Conservation (phyloP, 1,140 invertebrate species). For the Bombus impatiens region DNA sequence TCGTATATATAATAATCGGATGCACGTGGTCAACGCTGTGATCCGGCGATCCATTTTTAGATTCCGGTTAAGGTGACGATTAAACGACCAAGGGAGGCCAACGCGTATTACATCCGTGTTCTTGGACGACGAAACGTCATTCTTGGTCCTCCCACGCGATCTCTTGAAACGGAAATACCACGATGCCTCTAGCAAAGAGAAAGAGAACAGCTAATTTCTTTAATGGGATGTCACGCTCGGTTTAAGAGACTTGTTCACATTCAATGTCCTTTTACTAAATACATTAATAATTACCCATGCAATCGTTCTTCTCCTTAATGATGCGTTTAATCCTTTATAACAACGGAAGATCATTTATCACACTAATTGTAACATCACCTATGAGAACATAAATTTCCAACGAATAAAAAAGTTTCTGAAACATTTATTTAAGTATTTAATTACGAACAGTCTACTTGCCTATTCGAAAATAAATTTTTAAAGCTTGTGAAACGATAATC, state of each 20-base stretch:
- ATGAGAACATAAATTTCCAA: neutral
- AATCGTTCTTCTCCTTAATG: neutral
- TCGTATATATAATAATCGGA: neutral
- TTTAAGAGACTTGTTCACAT: neutral
- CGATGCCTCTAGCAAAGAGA: neutral
- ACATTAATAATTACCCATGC: neutral
- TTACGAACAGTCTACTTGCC: too few species aligned
- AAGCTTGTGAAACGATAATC: neutral
- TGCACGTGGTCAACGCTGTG: slow-evolving; percentile 15
- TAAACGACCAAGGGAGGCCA: slow-evolving; percentile 36
- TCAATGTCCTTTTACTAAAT: neutral
- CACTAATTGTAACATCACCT: neutral
- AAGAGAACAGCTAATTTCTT: neutral
- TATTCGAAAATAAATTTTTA: neutral
- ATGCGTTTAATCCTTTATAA: neutral
- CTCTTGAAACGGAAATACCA: neutral
- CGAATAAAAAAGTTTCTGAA: neutral
- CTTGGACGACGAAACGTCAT: neutral
- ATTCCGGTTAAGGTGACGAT: slow-evolving; percentile 35
- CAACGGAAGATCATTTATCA: neutral
- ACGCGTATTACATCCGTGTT: slow-evolving; percentile 28
- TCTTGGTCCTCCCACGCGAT: slow-evolving; percentile 10
- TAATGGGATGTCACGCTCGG: neutral
- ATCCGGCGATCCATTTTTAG: slow-evolving; percentile 41
- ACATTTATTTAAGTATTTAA: neutral